phyloP scores from a whole-genome alignment of 2,797 vertebrate genomes.

The Macropus fuliginosus region DNA sequence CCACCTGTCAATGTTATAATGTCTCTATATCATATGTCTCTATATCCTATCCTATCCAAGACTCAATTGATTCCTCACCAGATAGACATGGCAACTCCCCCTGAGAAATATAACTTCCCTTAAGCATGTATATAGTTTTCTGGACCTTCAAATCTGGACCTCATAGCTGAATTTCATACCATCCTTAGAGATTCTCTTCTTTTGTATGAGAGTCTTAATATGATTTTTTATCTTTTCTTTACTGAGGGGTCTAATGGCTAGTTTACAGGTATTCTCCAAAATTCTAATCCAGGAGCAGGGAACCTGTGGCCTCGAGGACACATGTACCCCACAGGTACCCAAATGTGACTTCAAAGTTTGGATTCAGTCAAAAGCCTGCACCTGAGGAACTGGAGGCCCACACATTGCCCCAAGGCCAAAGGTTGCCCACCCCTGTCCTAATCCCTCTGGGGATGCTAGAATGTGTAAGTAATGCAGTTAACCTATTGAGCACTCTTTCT shows the following conservation, averaged over 20 bases:
- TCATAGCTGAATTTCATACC: background rate
- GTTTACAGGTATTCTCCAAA: background rate
- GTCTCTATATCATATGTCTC: background rate
- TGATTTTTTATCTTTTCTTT: background rate
- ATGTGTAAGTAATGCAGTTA: background rate
- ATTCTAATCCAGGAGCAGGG: background rate
- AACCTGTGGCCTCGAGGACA: too few species aligned
- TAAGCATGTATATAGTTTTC: background rate
- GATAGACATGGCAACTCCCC: background rate
- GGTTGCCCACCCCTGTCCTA: background rate
- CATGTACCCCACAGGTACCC: too few species aligned
- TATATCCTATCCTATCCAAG: background rate
- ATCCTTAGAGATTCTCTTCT: background rate
- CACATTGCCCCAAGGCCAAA: too few species aligned
- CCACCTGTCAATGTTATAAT: background rate
- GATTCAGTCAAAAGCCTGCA: too few species aligned
- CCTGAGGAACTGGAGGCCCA: too few species aligned
- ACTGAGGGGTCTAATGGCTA: background rate
- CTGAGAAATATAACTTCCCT: background rate
- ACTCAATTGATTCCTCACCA: background rate
- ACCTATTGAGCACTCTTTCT: background rate
- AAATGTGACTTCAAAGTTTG: too few species aligned
- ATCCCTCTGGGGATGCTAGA: background rate
- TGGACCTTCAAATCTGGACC: background rate
- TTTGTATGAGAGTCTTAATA: background rate